These are phyloP conservation scores for Drosophila incognita DNA, from an alignment of 2,888 invertebrate genomes.

Conservation along the genomic window DNA sequence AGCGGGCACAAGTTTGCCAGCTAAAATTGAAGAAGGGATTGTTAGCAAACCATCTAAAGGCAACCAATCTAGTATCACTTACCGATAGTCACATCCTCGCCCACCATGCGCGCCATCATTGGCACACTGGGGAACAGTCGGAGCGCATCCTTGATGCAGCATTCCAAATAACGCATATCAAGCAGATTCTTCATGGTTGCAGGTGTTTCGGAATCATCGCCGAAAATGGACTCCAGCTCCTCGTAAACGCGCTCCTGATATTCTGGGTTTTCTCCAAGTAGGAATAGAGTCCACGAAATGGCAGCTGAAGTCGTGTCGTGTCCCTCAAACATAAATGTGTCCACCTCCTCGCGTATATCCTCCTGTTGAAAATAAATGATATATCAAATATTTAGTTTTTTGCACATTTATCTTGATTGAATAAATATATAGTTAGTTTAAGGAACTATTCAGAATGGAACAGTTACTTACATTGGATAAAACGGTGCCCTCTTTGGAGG, in stretches of 20 bases:
- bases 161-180: constrained; percentile 89
- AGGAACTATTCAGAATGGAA: neutral
- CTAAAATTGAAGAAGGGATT: constrained; percentile 48
- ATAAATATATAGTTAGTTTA: too few species aligned
- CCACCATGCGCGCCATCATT: constrained; percentile 87
- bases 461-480: constrained; percentile 72
- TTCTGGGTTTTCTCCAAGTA: constrained; percentile 84
- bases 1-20: constrained; percentile 83
- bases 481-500: constrained; percentile 86
- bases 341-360: constrained; percentile 88
- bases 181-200: constrained; percentile 87
- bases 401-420: neutral
- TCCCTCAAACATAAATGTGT: constrained; percentile 88
- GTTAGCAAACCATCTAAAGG: neutral
- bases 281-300: constrained; percentile 85
- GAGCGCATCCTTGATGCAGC: constrained; percentile 89
- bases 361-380: constrained; percentile 53
- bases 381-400: neutral
- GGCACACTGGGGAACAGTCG: constrained; percentile 89
- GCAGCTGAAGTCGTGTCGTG: constrained; percentile 85
- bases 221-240: constrained; percentile 86
- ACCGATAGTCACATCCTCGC: constrained; percentile 87
- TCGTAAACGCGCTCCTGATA: constrained; percentile 85
- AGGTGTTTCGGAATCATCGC: constrained; percentile 84
- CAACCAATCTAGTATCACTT: constrained; percentile 52